These are phyloP conservation scores for Bimastos eiseni DNA, from an alignment of 2,888 invertebrate species.

Conservation along the genomic window DNA sequence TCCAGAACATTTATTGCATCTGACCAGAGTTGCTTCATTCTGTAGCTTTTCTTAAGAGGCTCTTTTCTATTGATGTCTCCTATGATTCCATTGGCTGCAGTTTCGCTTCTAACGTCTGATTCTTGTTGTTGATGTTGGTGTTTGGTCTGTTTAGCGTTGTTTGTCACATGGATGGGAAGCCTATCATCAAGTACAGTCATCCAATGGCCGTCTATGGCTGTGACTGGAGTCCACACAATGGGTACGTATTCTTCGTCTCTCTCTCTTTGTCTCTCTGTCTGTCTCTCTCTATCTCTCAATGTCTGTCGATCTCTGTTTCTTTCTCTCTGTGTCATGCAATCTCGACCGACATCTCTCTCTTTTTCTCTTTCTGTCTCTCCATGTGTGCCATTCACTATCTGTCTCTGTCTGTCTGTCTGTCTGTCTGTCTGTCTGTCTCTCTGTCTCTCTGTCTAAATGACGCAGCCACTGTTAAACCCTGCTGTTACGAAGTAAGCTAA, in stretches of 20 bases:
- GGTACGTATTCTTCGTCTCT: background rate
- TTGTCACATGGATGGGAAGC: slow-evolving; percentile 51
- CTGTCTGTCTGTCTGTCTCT: no score
- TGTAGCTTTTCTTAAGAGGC: no score
- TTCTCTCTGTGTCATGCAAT: background rate
- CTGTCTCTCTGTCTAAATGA: no score
- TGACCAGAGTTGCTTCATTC: no score
- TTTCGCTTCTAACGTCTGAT: background rate
- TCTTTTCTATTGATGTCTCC: no score
- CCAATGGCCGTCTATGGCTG: slow-evolving; percentile 62
- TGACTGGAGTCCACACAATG: slow-evolving; percentile 62
- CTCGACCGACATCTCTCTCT: no score
- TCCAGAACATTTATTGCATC: no score
- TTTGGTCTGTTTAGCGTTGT: background rate
- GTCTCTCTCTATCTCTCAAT: background rate
- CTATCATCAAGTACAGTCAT: slow-evolving; percentile 60
- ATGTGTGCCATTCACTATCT: no score
- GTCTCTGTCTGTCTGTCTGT: no score
- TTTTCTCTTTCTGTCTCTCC: no score
- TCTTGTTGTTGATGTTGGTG: background rate
- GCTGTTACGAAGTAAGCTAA: no score
- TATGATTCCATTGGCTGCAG: background rate
- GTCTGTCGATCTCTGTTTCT: background rate
- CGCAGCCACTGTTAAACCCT: no score
- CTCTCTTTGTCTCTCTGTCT: background rate